A percentile compares a stretch with the other conserved stretches of the same genome.
phyloP scores from a whole-genome alignment of 1,140 invertebrate genomes.

The Micrasema longulum region DNA sequence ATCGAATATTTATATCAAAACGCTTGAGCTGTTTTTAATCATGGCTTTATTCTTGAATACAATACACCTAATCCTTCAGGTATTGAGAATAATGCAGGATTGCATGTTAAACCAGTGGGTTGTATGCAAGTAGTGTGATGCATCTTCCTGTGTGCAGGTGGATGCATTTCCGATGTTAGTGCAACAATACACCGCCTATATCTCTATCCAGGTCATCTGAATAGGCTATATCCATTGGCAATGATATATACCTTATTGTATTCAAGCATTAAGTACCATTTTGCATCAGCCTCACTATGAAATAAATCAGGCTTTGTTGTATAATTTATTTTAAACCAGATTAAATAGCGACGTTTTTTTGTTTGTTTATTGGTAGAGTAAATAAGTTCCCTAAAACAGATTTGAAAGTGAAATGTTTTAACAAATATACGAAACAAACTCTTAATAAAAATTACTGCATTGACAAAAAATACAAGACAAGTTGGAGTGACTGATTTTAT shows the following conservation, averaged over 20 bases:
- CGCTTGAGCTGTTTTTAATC: conserved; percentile 19
- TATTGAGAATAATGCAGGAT: background rate
- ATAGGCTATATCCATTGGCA: background rate
- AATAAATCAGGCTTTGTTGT: no score
- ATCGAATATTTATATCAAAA: background rate
- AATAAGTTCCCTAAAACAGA: no score
- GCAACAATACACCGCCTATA: conserved; percentile 1
- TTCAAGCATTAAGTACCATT: no score
- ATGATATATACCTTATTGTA: conserved; percentile 1
- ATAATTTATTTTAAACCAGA: no score
- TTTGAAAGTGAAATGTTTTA: no score
- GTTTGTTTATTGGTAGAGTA: no score
- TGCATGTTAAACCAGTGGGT: background rate
- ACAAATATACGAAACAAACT: no score
- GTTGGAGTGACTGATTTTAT: no score
- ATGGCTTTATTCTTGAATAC: background rate
- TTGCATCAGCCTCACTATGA: no score
- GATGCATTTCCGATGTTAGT: background rate
- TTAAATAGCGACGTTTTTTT: no score
- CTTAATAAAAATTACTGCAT: no score
- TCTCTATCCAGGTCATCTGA: conserved; percentile 17
- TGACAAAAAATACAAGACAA: no score
- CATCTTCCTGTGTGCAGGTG: conserved; percentile 2
- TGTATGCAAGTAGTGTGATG: conserved; percentile 9
- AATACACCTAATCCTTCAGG: background rate